Conservation (phyloP, 2,797 vertebrate species). For the Pogonophryne albipinna region DNA sequence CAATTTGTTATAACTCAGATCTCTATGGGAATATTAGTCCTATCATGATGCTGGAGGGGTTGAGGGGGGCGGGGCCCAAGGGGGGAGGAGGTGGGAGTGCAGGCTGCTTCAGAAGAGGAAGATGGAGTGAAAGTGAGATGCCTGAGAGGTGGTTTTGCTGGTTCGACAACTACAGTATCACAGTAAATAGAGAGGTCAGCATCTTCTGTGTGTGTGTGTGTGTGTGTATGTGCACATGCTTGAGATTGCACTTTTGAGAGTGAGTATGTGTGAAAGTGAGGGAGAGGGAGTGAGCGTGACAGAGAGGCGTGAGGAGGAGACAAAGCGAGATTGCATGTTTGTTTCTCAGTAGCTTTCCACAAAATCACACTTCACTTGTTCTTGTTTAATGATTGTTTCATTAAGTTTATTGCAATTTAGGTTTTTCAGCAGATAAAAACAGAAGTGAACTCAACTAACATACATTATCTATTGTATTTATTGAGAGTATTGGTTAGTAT, state of each 20-base stretch:
- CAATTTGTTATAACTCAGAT: conserved; percentile 80
- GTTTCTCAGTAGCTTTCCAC: conserved; percentile 51
- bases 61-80: background rate
- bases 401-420: conserved; percentile 70
- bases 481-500: conserved; percentile 15
- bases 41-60: conserved; percentile 59
- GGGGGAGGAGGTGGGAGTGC: conserved; percentile 3
- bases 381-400: conserved; percentile 39
- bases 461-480: conserved; percentile 45
- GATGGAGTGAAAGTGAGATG: conserved; percentile 52
- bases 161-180: conserved; percentile 71
- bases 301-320: conserved; percentile 37
- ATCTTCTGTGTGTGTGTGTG: conserved; percentile 59
- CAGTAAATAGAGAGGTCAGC: conserved; percentile 77
- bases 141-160: conserved; percentile 74
- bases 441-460: conserved; percentile 53
- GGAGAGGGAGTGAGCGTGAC: conserved; percentile 42
- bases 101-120: conserved; percentile 29
- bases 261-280: conserved; percentile 60
- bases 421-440: conserved; percentile 60
- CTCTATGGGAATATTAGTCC: conserved; percentile 76
- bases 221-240: conserved; percentile 38
- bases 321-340: conserved; percentile 46
- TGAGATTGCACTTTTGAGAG: conserved; percentile 56
- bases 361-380: conserved; percentile 35